Conservation (phyloP, 2,888 invertebrate genomes). For the Hypolimnas misippus region DNA sequence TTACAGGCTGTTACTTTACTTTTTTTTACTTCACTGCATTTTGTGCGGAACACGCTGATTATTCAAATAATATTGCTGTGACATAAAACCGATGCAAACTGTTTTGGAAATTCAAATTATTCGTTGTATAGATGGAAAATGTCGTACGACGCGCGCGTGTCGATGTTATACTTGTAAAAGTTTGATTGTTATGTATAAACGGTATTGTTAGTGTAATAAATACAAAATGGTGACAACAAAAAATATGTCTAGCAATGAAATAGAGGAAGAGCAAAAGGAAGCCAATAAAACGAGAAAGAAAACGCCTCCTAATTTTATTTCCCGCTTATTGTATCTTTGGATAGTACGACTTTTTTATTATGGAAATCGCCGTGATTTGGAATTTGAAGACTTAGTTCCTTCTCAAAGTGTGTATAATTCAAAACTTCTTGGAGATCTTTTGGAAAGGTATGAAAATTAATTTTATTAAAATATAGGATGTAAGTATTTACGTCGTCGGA, state of each 20-base stretch:
- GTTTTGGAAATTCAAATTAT: too few relatives aligned
- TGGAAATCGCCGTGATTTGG: conserved; percentile 89
- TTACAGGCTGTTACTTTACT: too few relatives aligned
- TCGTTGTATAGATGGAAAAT: conserved; percentile 7
- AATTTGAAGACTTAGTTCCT: conserved; percentile 89
- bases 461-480: too few relatives aligned
- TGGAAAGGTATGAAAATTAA: conserved; percentile 82
- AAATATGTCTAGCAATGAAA: conserved; percentile 35
- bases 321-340: conserved; percentile 88
- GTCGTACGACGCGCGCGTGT: conserved; percentile 35
- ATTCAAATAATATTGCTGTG: too few relatives aligned
- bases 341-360: conserved; percentile 90
- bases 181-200: neutral
- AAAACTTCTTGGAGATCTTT: conserved; percentile 85
- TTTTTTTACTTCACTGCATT: too few relatives aligned
- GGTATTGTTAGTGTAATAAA: conserved; percentile 7
- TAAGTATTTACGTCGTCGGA: too few relatives aligned
- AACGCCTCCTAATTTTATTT: conserved; percentile 70
- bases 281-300: conserved; percentile 11
- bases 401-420: conserved; percentile 88
- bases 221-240: conserved; percentile 32
- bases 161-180: conserved; percentile 3
- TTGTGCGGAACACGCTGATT: too few relatives aligned
- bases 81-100: too few relatives aligned
- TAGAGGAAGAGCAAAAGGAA: conserved; percentile 51